Evolutionary conservation across 2,113 vertebrate species (phyloP).

Genomic region (Antechinus flavipes): DNA sequence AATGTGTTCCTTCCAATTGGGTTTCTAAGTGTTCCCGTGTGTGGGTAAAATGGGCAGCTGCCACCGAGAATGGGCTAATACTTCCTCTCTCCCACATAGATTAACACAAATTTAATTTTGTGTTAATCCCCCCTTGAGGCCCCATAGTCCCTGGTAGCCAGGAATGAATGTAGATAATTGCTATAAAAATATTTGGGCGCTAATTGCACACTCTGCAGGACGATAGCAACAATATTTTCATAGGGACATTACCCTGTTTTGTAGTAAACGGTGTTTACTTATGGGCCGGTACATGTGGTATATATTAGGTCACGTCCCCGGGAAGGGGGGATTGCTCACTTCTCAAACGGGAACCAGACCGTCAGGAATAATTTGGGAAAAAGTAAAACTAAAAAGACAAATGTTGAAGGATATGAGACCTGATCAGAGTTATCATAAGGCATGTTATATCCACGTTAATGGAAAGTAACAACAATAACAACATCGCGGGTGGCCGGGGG

Average conservation of each 20-base stretch:
- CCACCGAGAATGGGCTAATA: slow-evolving; percentile 38
- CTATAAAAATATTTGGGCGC: slow-evolving; percentile 43
- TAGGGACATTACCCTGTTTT: slow-evolving; percentile 61
- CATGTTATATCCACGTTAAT: slow-evolving; percentile 2
- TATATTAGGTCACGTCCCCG: slow-evolving; percentile 37
- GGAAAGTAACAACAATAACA: slow-evolving; percentile 40
- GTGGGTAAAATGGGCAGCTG: slow-evolving; percentile 51
- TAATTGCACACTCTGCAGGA: slow-evolving; percentile 37
- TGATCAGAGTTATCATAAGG: slow-evolving; percentile 19
- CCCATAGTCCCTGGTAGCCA: not conserved
- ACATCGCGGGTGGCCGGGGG: slow-evolving; percentile 29
- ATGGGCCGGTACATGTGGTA: slow-evolving; percentile 56
- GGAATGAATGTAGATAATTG: slow-evolving; percentile 37
- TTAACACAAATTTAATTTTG: slow-evolving; percentile 50
- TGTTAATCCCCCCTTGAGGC: slow-evolving; percentile 48
- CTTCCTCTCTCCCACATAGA: slow-evolving; percentile 50
- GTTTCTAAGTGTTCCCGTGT: slow-evolving; percentile 69
- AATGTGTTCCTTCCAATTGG: slow-evolving; percentile 64
- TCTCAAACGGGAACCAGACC: slow-evolving; percentile 37
- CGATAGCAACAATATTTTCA: slow-evolving; percentile 9
- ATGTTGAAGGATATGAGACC: not conserved
- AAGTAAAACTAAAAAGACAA: slow-evolving; percentile 1
- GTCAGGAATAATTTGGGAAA: not conserved
- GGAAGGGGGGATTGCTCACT: not conserved
- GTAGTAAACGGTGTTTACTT: slow-evolving; percentile 57